These are phyloP conservation scores for Pterostichus niger DNA, from an alignment of 2,888 invertebrate genomes.

Conservation along the genomic window DNA sequence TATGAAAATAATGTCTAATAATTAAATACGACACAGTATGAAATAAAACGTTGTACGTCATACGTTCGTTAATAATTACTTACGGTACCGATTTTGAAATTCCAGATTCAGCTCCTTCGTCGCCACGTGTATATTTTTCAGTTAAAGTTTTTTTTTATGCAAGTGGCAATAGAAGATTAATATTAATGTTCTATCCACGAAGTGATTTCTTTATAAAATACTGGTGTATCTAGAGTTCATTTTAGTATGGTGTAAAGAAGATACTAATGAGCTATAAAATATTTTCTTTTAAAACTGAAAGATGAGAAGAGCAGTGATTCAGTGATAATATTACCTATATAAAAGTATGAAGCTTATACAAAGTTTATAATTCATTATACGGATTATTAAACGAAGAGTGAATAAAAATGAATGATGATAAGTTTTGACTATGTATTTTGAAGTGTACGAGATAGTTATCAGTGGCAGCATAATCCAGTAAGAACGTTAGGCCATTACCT, in stretches of 20 bases:
- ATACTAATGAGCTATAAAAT: not conserved
- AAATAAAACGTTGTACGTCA: too few relatives aligned
- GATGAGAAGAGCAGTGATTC: not conserved
- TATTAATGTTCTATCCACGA: too few relatives aligned
- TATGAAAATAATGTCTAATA: too few relatives aligned
- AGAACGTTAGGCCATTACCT: constrained; percentile 5
- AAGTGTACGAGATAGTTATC: not conserved
- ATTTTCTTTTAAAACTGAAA: not conserved
- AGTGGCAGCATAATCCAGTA: constrained; percentile 8
- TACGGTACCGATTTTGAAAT: too few relatives aligned
- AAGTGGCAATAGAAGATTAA: too few relatives aligned
- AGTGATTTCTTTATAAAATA: too few relatives aligned
- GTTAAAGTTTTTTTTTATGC: too few relatives aligned
- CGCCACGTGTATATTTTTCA: too few relatives aligned
- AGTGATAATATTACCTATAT: not conserved
- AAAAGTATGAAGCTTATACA: not conserved
- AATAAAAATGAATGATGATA: not conserved
- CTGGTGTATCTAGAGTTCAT: too few relatives aligned
- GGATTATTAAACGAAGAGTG: not conserved
- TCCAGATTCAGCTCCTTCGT: too few relatives aligned
- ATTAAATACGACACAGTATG: too few relatives aligned
- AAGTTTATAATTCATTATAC: constrained; percentile 2
- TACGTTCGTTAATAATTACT: too few relatives aligned
- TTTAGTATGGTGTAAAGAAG: not conserved
- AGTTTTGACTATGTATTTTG: not conserved